A percentile compares a stretch with the other conserved stretches of the same genome.
Evolutionary conservation across 2,888 invertebrate species (phyloP).

Genomic region (Coleophora deauratella): DNA sequence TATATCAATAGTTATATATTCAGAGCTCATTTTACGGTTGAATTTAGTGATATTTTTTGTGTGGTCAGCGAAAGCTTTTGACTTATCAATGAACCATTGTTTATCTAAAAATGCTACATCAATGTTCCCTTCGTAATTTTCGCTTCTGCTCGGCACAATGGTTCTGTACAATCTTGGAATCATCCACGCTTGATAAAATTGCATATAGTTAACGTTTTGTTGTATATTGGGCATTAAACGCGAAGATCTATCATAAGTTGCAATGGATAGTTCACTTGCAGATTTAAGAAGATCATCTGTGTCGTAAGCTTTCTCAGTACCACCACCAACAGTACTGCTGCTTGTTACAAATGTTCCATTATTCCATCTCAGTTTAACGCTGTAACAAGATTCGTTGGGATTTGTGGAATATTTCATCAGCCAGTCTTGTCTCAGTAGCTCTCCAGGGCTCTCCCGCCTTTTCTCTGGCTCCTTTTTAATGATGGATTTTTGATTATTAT

Average conservation of each 20-base stretch:
- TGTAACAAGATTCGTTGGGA: conserved; percentile 38
- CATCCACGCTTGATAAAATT: conserved; percentile 57
- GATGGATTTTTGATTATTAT: conserved; percentile 1
- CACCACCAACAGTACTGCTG: conserved; percentile 48
- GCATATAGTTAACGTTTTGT: conserved; percentile 37
- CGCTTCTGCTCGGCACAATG: conserved; percentile 10
- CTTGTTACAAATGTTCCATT: conserved; percentile 45
- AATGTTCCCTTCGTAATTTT: conserved; percentile 15
- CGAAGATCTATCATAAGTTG: too few species aligned
- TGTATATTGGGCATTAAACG: conserved; percentile 1
- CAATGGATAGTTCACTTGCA: conserved; percentile 37
- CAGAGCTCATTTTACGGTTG: conserved; percentile 29
- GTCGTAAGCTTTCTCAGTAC: conserved; percentile 45
- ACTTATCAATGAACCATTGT: conserved; percentile 45
- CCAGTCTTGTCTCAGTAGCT: conserved; percentile 38
- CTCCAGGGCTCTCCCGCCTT: conserved; percentile 22
- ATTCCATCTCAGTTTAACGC: conserved; percentile 50
- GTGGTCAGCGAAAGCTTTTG: conserved; percentile 42
- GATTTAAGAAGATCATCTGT: conserved; percentile 35
- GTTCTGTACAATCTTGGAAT: conserved; percentile 29
- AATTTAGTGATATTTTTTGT: conserved; percentile 29
- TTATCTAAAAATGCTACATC: conserved; percentile 33
- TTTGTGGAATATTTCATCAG: conserved; percentile 36
- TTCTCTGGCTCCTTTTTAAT: not conserved
- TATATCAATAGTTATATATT: conserved; percentile 48